Evolutionary conservation across 2,888 invertebrate species (phyloP).

Genomic region (Ennomos erosarius): DNA sequence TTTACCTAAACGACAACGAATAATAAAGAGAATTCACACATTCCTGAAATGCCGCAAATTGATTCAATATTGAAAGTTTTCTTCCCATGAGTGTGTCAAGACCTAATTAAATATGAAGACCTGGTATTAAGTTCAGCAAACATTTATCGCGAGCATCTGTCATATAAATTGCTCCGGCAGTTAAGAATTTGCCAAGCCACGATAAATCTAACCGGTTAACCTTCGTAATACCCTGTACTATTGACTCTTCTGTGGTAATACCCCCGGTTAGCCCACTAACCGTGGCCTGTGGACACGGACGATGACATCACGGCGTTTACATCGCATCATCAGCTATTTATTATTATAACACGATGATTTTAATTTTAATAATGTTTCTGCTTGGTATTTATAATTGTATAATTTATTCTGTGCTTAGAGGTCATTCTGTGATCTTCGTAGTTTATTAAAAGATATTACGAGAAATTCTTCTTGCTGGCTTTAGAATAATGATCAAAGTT

Average conservation of each 20-base stretch:
- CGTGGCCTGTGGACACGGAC: conserved; percentile 54
- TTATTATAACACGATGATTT: conserved; percentile 24
- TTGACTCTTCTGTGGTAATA: conserved; percentile 4
- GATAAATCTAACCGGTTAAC: conserved; percentile 51
- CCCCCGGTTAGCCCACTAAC: conserved; percentile 50
- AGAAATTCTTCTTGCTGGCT: too few relatives aligned
- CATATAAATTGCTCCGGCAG: conserved; percentile 21
- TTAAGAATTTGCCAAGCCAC: conserved; percentile 20
- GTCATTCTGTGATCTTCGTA: too few relatives aligned
- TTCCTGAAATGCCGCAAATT: too few relatives aligned
- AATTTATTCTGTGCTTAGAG: too few relatives aligned
- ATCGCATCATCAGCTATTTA: conserved; percentile 55
- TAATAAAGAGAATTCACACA: too few relatives aligned
- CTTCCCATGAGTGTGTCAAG: background rate
- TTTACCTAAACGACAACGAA: too few relatives aligned
- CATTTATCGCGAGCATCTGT: conserved; percentile 16
- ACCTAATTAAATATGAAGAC: conserved; percentile 5
- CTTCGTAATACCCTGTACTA: conserved; percentile 42
- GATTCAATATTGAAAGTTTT: too few relatives aligned
- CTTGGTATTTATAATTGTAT: too few relatives aligned
- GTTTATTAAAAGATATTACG: too few relatives aligned
- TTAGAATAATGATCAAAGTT: too few relatives aligned
- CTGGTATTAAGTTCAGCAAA: conserved; percentile 10
- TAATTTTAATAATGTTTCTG: background rate
- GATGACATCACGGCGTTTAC: conserved; percentile 59